phyloP scores from a whole-genome alignment of 2,113 vertebrate genomes.

The Uropsilus gracilis region DNA sequence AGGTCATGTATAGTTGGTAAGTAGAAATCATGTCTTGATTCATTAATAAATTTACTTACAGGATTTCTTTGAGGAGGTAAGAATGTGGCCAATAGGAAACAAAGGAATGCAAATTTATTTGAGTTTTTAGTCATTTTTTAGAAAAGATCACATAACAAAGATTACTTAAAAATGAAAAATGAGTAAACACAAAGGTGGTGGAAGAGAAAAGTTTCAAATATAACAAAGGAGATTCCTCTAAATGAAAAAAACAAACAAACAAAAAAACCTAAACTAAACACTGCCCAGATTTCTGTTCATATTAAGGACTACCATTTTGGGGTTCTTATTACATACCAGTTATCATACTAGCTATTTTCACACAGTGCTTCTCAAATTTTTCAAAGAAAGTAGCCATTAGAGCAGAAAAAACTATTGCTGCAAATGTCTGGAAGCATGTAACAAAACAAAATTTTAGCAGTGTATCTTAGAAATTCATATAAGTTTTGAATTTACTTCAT shows the following conservation, averaged over 20 bases:
- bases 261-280: no score
- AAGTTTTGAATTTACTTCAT: slow-evolving; percentile 20
- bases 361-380: slow-evolving; percentile 18
- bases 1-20: slow-evolving; percentile 9
- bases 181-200: slow-evolving; percentile 2
- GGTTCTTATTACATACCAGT: not conserved
- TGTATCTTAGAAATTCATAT: slow-evolving; percentile 20
- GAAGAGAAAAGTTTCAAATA: slow-evolving; percentile 14
- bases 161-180: slow-evolving; percentile 42
- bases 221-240: not conserved
- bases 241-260: not conserved
- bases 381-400: slow-evolving; percentile 27
- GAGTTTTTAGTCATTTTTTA: not conserved
- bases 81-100: slow-evolving; percentile 10
- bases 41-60: not conserved
- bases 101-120: slow-evolving; percentile 26
- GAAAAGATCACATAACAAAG: not conserved
- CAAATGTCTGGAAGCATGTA: not conserved
- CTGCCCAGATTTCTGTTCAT: not conserved
- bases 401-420: not conserved
- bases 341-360: not conserved
- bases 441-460: not conserved
- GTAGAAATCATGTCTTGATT: slow-evolving; percentile 34
- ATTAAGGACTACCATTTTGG: not conserved
- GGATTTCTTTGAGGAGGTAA: slow-evolving; percentile 18